A percentile compares a stretch with the other conserved stretches of the same genome.
Conservation (phyloP, 2,797 vertebrate genomes). For the Halcyon badia region DNA sequence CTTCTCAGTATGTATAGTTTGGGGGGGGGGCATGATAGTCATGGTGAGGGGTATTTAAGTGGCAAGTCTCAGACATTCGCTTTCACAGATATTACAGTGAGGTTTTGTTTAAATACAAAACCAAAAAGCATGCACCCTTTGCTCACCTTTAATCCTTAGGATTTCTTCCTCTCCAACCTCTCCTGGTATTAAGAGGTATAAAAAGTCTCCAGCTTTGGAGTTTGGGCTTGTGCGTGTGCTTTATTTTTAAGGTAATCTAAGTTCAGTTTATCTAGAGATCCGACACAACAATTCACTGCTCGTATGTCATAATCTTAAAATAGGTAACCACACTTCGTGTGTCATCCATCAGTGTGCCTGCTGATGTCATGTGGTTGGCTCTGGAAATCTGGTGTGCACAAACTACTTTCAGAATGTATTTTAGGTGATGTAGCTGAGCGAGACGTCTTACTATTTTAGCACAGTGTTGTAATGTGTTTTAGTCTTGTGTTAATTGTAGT, state of each 20-base stretch:
- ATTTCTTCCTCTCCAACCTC: not conserved
- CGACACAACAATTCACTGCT: not conserved
- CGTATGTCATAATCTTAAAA: not conserved
- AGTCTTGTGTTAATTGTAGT: not conserved
- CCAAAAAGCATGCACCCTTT: rapidly evolving
- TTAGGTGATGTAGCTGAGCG: not conserved
- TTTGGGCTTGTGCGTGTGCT: not conserved
- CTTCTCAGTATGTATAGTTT: not conserved
- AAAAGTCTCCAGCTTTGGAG: not conserved
- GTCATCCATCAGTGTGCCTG: not conserved
- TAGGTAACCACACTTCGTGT: not conserved
- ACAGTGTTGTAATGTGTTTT: not conserved
- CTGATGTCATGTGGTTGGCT: not conserved
- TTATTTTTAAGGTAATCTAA: not conserved
- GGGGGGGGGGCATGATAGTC: not conserved
- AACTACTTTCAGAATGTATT: not conserved
- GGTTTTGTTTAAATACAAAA: not conserved
- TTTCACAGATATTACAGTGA: not conserved
- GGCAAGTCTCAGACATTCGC: not conserved
- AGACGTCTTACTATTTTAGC: not conserved
- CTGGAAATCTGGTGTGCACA: not conserved
- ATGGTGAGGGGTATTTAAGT: not conserved
- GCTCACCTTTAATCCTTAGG: not conserved
- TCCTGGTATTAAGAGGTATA: not conserved
- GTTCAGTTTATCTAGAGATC: not conserved